Evolutionary conservation across 2,797 vertebrate species (phyloP).

Genomic region (Sebastes vulpes): DNA sequence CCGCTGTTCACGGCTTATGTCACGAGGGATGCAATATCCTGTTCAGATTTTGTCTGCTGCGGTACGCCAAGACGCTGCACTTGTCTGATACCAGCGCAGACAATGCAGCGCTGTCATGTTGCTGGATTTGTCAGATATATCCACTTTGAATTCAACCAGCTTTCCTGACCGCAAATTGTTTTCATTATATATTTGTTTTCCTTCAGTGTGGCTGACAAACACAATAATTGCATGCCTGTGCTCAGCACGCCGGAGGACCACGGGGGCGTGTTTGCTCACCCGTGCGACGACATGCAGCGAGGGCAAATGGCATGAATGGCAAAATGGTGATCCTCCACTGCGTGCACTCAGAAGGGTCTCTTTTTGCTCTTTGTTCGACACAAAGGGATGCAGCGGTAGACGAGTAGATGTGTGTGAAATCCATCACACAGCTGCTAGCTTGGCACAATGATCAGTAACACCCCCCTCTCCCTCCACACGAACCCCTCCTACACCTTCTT

Average conservation of each 20-base stretch:
- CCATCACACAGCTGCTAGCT: constrained; percentile 68
- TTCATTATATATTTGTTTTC: background rate
- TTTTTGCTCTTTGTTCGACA: constrained; percentile 50
- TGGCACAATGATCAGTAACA: constrained; percentile 50
- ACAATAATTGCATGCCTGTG: constrained; percentile 58
- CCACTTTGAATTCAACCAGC: constrained; percentile 7
- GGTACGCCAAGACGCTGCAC: constrained; percentile 39
- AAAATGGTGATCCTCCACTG: constrained; percentile 37
- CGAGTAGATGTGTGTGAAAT: constrained; percentile 61
- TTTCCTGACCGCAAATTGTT: background rate
- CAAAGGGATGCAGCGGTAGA: constrained; percentile 52
- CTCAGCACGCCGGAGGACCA: constrained; percentile 24
- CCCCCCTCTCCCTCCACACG: constrained; percentile 3
- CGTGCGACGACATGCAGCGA: constrained; percentile 31
- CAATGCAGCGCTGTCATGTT: constrained; percentile 32
- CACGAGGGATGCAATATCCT: constrained; percentile 57
- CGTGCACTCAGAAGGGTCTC: constrained; percentile 23
- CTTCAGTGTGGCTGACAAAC: constrained; percentile 28
- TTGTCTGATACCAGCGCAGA: constrained; percentile 39
- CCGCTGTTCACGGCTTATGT: constrained; percentile 43
- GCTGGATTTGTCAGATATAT: constrained; percentile 18
- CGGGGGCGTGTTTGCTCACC: constrained; percentile 57
- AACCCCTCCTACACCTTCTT: constrained; percentile 60
- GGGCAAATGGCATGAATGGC: constrained; percentile 56
- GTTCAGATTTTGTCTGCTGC: constrained; percentile 33